A percentile compares a stretch with the other conserved stretches of the same genome.
phyloP scores from a whole-genome alignment of 2,797 vertebrate species.

The Siniperca scherzeri region DNA sequence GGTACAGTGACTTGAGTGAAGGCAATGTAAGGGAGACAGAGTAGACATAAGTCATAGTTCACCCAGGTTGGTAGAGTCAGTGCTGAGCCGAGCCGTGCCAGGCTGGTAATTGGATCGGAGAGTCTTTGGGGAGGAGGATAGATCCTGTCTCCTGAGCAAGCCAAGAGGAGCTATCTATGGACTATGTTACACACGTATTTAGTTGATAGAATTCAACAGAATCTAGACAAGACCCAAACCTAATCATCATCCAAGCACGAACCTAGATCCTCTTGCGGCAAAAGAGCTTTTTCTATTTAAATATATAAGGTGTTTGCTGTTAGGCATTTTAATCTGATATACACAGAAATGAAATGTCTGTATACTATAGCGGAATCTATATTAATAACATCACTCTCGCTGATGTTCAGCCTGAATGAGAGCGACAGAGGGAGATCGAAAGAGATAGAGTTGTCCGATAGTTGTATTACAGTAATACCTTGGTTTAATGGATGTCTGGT shows the following conservation, averaged over 20 bases:
- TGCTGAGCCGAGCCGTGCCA: conserved; percentile 71
- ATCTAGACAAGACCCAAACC: conserved; percentile 52
- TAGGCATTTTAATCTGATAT: conserved; percentile 73
- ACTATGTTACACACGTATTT: conserved; percentile 61
- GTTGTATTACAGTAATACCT: conserved; percentile 84
- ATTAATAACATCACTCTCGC: conserved; percentile 74
- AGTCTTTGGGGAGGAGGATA: conserved; percentile 70
- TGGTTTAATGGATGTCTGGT: conserved; percentile 82
- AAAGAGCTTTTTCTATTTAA: conserved; percentile 51
- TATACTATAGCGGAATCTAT: conserved; percentile 65
- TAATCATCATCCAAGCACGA: conserved; percentile 52
- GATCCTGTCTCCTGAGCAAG: conserved; percentile 67
- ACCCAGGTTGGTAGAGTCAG: conserved; percentile 67
- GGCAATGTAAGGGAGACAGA: conserved; percentile 42
- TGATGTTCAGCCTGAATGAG: conserved; percentile 69
- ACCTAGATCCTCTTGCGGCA: conserved; percentile 21
- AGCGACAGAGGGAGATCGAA: conserved; percentile 61
- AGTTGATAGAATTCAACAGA: conserved; percentile 61
- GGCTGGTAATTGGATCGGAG: conserved; percentile 79
- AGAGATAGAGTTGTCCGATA: conserved; percentile 76
- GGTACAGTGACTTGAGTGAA: conserved; percentile 64
- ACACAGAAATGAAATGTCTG: conserved; percentile 76
- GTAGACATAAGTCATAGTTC: conserved; percentile 61
- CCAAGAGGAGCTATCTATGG: conserved; percentile 49
- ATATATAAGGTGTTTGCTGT: conserved; percentile 49